Evolutionary conservation across 2,888 invertebrate species (phyloP).

Genomic region (Brenthis ino): DNA sequence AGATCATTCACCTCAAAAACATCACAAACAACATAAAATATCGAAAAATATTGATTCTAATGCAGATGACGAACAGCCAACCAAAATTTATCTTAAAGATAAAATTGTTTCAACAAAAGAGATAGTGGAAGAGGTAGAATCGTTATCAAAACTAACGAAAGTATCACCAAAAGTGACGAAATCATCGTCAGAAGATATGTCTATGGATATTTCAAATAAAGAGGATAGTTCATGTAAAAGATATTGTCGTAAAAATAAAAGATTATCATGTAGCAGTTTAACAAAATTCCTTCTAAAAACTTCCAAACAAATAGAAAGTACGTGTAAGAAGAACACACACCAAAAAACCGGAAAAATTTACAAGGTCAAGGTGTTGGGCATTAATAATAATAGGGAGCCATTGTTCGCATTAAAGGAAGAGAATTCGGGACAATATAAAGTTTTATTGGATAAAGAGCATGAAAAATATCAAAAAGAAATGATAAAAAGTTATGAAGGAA

Average conservation of each 20-base stretch:
- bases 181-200: neutral
- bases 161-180: neutral
- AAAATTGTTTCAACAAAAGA: too few species aligned
- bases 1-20: too few species aligned
- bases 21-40: too few species aligned
- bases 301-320: conserved; percentile 5
- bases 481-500: conserved; percentile 45
- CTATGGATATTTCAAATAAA: neutral
- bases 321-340: conserved; percentile 3
- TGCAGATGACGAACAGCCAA: too few species aligned
- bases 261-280: conserved; percentile 2
- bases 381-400: conserved; percentile 41
- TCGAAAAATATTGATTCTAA: too few species aligned
- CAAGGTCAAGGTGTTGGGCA: conserved; percentile 49
- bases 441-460: conserved; percentile 66
- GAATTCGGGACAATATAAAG: conserved; percentile 54
- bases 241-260: conserved; percentile 9
- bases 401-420: conserved; percentile 54
- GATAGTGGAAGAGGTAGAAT: too few species aligned
- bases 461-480: conserved; percentile 51
- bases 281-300: conserved; percentile 19
- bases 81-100: too few species aligned
- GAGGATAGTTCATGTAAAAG: neutral
- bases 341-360: conserved; percentile 36
- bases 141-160: too few species aligned